These are phyloP conservation scores for Scomber scombrus DNA, from an alignment of 2,113 vertebrate genomes.

Conservation along the genomic window DNA sequence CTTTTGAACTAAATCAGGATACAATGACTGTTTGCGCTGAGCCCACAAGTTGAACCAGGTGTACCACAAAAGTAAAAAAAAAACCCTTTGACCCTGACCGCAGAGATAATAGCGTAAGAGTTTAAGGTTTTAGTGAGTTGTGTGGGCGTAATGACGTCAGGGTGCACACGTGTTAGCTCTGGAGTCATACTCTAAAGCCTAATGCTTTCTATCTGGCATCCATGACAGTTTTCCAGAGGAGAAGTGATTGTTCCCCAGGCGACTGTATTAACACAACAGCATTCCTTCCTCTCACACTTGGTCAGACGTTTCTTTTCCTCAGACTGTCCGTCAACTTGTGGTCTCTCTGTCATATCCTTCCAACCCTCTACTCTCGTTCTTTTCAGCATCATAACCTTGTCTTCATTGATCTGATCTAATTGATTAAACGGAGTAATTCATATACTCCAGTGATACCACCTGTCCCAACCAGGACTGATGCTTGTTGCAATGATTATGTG, in stretches of 20 bases:
- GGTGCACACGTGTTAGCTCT: constrained; percentile 49
- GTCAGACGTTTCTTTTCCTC: constrained; percentile 82
- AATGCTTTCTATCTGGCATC: constrained; percentile 66
- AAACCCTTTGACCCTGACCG: constrained; percentile 1
- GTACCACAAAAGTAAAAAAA: constrained; percentile 30
- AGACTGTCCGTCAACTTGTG: constrained; percentile 48
- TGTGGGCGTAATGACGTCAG: constrained; percentile 36
- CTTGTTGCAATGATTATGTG: too few relatives aligned
- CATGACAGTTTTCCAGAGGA: constrained; percentile 74
- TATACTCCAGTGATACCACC: not conserved
- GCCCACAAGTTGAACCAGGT: constrained; percentile 32
- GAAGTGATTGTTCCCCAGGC: constrained; percentile 77
- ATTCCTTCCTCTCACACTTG: constrained; percentile 84
- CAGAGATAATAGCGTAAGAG: not conserved
- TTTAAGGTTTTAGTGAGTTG: constrained; percentile 22
- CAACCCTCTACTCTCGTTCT: not conserved
- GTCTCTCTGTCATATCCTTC: constrained; percentile 33
- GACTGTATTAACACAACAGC: constrained; percentile 79
- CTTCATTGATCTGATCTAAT: not conserved
- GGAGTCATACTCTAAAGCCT: constrained; percentile 36
- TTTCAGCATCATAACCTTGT: constrained; percentile 10
- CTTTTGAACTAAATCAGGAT: constrained; percentile 9
- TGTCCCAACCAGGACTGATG: too few relatives aligned
- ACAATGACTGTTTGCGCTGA: constrained; percentile 13
- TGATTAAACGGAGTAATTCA: not conserved